phyloP scores from a whole-genome alignment of 2,888 invertebrate genomes.

The Drosophila rellima region DNA sequence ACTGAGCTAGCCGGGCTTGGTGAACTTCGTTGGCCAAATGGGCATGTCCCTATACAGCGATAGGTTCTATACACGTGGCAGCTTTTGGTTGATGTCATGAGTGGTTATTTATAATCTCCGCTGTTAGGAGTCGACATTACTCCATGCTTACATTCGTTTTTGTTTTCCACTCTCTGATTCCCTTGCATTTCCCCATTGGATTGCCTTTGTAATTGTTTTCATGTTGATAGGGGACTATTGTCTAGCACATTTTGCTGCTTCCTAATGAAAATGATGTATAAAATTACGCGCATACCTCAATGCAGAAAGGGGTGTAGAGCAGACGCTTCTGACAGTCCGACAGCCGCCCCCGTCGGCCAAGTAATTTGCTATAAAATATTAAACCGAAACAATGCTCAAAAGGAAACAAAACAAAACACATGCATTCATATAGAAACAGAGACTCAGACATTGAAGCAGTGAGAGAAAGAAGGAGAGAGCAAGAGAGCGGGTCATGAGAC shows the following conservation, averaged over 20 bases:
- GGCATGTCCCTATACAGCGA: conserved; percentile 25
- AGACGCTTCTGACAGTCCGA: conserved; percentile 20
- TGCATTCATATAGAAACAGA: conserved; percentile 32
- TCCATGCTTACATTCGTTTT: neutral
- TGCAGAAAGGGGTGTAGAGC: conserved; percentile 16
- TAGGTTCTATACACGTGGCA: conserved; percentile 17
- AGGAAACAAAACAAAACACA: conserved; percentile 72
- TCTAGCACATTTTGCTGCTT: conserved; percentile 57
- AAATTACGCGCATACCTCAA: conserved; percentile 72
- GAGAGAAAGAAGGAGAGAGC: conserved; percentile 3
- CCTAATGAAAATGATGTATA: conserved; percentile 73
- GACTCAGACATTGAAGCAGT: conserved; percentile 36
- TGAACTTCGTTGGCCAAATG: neutral
- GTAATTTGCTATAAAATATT: conserved; percentile 74
- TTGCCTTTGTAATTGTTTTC: conserved; percentile 35
- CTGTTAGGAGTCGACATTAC: neutral
- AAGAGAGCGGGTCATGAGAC: neutral
- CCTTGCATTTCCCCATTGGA: neutral
- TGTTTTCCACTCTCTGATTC: neutral
- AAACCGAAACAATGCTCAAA: conserved; percentile 74
- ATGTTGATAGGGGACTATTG: conserved; percentile 30
- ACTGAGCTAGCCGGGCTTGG: conserved; percentile 77
- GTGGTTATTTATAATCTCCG: conserved; percentile 17
- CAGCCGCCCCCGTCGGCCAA: conserved; percentile 28
- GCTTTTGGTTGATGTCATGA: neutral